Evolutionary conservation across 2,888 invertebrate species (phyloP).

Genomic region (Aphrophora alni): DNA sequence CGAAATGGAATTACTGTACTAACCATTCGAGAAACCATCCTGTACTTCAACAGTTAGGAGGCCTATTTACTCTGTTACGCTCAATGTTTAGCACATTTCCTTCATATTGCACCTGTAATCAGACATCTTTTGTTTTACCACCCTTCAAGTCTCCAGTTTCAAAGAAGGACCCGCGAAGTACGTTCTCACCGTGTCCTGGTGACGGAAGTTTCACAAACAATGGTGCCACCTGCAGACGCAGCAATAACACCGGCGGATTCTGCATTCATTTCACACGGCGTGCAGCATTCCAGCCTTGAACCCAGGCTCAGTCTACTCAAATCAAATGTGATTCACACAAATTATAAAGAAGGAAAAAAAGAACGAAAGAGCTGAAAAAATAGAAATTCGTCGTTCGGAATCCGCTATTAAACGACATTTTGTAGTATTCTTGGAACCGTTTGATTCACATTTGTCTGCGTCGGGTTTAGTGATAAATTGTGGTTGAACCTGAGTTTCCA

Average conservation of each 20-base stretch:
- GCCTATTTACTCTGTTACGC: too few relatives aligned
- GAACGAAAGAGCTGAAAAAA: neutral
- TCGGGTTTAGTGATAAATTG: too few relatives aligned
- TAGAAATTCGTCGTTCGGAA: neutral
- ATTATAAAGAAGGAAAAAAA: neutral
- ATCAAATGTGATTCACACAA: neutral
- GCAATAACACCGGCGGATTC: neutral
- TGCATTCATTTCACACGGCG: neutral
- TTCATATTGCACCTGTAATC: neutral
- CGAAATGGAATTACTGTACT: too few relatives aligned
- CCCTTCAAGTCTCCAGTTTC: neutral
- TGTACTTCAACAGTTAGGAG: too few relatives aligned
- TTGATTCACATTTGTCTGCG: neutral
- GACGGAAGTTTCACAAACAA: neutral
- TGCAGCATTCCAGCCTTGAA: conserved; percentile 9
- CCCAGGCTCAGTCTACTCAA: neutral
- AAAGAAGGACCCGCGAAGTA: too few relatives aligned
- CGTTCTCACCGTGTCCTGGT: neutral
- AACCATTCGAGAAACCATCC: too few relatives aligned
- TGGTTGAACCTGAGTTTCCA: too few relatives aligned
- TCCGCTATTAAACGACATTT: neutral
- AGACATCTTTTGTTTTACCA: neutral
- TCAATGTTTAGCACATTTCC: neutral
- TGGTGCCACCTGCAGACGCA: neutral
- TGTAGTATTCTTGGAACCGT: neutral